Base-by-base conservation (phyloP, 2,113 vertebrate species). In the Rynchops niger region DNA sequence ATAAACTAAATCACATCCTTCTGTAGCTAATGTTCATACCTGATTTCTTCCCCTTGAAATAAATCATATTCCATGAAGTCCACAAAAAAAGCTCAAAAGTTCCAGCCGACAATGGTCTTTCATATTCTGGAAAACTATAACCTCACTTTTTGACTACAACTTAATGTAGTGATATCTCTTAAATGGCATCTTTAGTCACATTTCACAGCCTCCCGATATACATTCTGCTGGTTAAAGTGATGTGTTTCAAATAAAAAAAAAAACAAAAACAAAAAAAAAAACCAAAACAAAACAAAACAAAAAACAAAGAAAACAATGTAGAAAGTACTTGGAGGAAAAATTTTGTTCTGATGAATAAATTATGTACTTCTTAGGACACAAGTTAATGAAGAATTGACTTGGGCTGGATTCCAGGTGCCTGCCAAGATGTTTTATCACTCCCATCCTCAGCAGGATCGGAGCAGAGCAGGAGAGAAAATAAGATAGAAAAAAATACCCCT, bases 131-230 rank as follows among this genome's bases (percentile, higher is more conserved):
- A 89, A 84, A 86, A 71, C 5, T 61, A 19, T n/a, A 77, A 65
- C 2, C 4, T 3, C 3, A 47, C 4, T 19, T 50, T 66, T 77
- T 61, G 0, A 61, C 53, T 62, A 15, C 26, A 82, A 0, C 0
- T 34, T 73, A 69, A 53, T 6, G 30, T 4, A 26, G 8, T 42
- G 45, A 5, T 34, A 15, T 22, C 5, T 78, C 25, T 66, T 53
- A 50, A 18, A 70, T 50, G 8, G 45, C 70, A 70, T 49, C 3
- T 67, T 87, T 36, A 30, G 21, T 49, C 30, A 38, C 23, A 38
- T 79, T 36, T 90, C 3, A 19, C 4, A 86, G 8, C 4, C 8
- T 61, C 6, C 10, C 34, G 23, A 32, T 53, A 73, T 88, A 53
- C 17, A 38, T 52, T 88, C 7, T 63, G 21, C 12, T 82, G 7